Evolutionary conservation across 2,113 vertebrate species (phyloP).

Genomic region (Scalopus aquaticus): DNA sequence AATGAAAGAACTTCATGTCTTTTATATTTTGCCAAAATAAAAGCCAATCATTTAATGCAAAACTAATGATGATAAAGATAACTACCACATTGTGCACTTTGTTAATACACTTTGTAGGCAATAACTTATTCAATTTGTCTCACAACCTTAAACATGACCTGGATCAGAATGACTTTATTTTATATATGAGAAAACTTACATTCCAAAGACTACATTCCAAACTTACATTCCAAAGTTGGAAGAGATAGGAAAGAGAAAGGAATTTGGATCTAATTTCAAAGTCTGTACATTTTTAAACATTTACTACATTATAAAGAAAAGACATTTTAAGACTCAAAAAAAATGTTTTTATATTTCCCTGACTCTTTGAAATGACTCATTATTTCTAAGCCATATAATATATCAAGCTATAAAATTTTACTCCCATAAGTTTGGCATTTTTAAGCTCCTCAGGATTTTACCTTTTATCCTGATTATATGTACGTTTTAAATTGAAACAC

Average conservation of each 20-base stretch:
- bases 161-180: not conserved
- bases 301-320: not conserved
- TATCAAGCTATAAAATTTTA: not conserved
- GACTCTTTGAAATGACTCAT: not conserved
- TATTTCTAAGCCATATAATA: not conserved
- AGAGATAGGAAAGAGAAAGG: not conserved
- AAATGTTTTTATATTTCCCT: not conserved
- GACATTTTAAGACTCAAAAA: not conserved
- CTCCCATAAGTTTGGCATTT: not conserved
- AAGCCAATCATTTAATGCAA: not conserved
- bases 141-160: not conserved
- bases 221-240: not conserved
- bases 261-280: not conserved
- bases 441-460: not conserved
- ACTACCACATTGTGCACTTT: not conserved
- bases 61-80: slow-evolving; percentile 11
- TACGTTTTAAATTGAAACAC: slow-evolving; percentile 29
- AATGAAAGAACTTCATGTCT: not conserved
- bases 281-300: not conserved
- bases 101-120: not conserved
- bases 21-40: slow-evolving; percentile 5
- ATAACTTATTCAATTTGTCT: slow-evolving; percentile 9
- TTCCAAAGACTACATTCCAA: not conserved
- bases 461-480: not conserved
- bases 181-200: slow-evolving; percentile 1